Base-by-base conservation (phyloP, 1,140 invertebrate species). In the Drosophila sulfurigaster region DNA sequence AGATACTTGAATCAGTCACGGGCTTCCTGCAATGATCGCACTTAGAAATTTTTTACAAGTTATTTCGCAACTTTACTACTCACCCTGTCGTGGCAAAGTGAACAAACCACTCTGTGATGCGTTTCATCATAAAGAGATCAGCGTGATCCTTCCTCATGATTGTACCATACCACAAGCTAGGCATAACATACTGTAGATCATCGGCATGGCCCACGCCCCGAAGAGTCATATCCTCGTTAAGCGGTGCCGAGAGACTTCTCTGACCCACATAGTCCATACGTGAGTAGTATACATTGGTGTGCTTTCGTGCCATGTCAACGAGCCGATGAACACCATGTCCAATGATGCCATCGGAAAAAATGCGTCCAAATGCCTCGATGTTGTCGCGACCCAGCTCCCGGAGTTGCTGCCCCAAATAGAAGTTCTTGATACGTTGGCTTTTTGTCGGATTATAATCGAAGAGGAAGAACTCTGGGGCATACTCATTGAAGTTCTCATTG, bases 161-260 rank as follows among this genome's bases (percentile, higher is more conserved):
- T 0, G 32, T 6, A 20, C 86, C 81, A 49, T 81, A 91, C 73
- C 94, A 94, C 2, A 91, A 82, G n/a, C 95, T 91, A 0, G 94
- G 94, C 76, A 95, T 95, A 0, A 95, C 72, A 78, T 95, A 95
- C 46, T 95, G 94, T 15, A 95, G 88, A 72, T 95, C 95, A 75
- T 95, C 95, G 0, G 94, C 94, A 87, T 95, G 95, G 28, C 93
- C 94, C 1, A 95, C 95, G 41, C 90, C 90, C 5, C 32, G 8
- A 4, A 56, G 74, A 2, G 46, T 16, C 0, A 73, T 43, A 0
- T 77, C 25, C 7, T 35, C n/a, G 3, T 20, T 45, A 13, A 64
- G 28, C 0, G 70, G 75, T 1, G 76, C 78, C 6, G 63, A 64
- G 0, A 70, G 0, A 10, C 75, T 82, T 0, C 73, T 30, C 10